Evolutionary conservation across 2,888 invertebrate species (phyloP).

Genomic region (Acrobasis suavella): DNA sequence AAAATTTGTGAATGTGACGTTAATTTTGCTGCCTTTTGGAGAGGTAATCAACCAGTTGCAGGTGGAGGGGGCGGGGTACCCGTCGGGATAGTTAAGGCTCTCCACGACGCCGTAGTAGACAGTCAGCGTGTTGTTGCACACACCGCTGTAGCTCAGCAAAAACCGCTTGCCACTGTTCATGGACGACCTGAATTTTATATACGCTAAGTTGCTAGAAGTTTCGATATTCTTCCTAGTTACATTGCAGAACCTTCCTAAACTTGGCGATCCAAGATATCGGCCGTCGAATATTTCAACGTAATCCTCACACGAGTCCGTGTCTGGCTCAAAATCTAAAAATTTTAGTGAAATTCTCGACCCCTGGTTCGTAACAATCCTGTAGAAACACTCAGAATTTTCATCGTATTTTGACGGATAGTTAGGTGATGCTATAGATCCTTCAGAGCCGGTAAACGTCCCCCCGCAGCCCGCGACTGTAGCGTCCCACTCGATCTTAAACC

Average conservation of each 20-base stretch:
- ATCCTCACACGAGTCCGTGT: constrained; percentile 74
- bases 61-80: constrained; percentile 83
- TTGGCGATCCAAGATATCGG: constrained; percentile 8
- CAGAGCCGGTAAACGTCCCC: constrained; percentile 85
- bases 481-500: constrained; percentile 85
- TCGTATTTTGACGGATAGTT: constrained; percentile 69
- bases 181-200: constrained; percentile 86
- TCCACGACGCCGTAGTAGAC: constrained; percentile 91
- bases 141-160: constrained; percentile 86
- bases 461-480: constrained; percentile 87
- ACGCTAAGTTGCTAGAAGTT: constrained; percentile 84
- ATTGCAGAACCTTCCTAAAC: constrained; percentile 13
- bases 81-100: constrained; percentile 91
- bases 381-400: constrained; percentile 88
- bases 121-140: constrained; percentile 85
- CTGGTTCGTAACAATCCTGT: constrained; percentile 87
- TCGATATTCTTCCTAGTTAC: constrained; percentile 69
- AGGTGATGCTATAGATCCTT: constrained; percentile 67
- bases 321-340: constrained; percentile 88
- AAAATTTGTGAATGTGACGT: constrained; percentile 92
- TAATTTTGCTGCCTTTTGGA: constrained; percentile 89
- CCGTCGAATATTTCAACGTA: constrained; percentile 22
- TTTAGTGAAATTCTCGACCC: constrained; percentile 87
- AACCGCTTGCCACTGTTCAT: constrained; percentile 88
- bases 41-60: constrained; percentile 91